Percentiles rank a stretch among this genome's conserved stretches.
phyloP scores from a whole-genome alignment of 1,140 invertebrate species.

The Dufourea novaeangliae region DNA sequence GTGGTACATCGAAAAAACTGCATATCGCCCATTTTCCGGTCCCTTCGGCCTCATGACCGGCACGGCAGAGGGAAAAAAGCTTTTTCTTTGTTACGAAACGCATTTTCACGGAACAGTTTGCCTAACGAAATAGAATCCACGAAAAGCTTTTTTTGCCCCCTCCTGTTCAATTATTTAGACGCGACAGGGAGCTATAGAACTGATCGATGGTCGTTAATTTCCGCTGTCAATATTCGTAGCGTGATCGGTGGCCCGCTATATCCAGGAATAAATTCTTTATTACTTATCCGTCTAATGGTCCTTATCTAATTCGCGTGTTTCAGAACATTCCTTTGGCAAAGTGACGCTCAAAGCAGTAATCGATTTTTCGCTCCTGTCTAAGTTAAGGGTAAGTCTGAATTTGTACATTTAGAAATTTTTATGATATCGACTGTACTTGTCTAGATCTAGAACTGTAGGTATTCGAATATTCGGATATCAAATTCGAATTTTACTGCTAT shows the following conservation, averaged over 20 bases:
- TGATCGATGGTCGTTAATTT: not conserved
- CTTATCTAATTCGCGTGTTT: not conserved
- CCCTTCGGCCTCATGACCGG: slow-evolving; percentile 16
- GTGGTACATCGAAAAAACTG: slow-evolving; percentile 15
- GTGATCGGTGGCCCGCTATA: not conserved
- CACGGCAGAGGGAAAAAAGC: not conserved
- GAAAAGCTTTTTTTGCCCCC: not conserved
- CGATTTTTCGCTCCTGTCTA: slow-evolving; percentile 49
- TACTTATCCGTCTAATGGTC: not conserved
- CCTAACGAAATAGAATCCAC: not conserved
- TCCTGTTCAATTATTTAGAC: slow-evolving; percentile 38
- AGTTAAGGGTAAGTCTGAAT: slow-evolving; percentile 40
- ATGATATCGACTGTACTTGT: too few relatives aligned
- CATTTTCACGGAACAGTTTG: slow-evolving; percentile 24
- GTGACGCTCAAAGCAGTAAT: slow-evolving; percentile 48
- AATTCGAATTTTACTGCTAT: too few relatives aligned
- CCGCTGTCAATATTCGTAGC: not conserved
- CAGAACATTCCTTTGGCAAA: slow-evolving; percentile 44
- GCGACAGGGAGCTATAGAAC: not conserved
- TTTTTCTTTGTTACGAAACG: slow-evolving; percentile 38
- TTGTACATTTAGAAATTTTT: too few relatives aligned
- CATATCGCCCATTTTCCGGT: slow-evolving; percentile 14
- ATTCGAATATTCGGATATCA: too few relatives aligned
- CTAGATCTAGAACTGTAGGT: too few relatives aligned
- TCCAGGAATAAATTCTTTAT: too few relatives aligned